Evolutionary conservation across 2,797 vertebrate genomes (phyloP).

Genomic region (Lagothrix lagotricha): DNA sequence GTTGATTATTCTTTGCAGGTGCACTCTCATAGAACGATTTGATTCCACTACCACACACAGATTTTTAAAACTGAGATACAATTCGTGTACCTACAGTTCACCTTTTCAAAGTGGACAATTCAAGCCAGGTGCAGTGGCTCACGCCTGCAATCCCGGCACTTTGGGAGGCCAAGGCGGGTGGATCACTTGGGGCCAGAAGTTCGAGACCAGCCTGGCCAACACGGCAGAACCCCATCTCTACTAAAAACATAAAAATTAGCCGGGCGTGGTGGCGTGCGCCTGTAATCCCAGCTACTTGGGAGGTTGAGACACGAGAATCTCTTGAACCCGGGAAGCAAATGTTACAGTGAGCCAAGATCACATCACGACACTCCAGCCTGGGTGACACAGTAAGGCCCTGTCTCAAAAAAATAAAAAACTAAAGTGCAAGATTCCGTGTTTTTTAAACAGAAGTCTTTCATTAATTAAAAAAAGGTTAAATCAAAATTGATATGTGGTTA

Average conservation of each 20-base stretch:
- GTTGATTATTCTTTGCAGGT: neutral
- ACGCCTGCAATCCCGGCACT: neutral
- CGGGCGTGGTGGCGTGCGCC: accelerated
- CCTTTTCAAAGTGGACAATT: neutral
- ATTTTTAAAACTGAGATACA: neutral
- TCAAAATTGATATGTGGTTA: too few species aligned
- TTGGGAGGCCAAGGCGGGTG: neutral
- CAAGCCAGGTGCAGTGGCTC: neutral
- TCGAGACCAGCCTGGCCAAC: neutral
- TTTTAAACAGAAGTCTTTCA: too few species aligned
- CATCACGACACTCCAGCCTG: neutral
- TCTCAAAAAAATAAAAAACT: neutral
- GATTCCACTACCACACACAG: neutral
- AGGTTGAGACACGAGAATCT: neutral
- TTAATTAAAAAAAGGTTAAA: too few species aligned
- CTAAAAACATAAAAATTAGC: neutral
- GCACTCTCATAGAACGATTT: neutral
- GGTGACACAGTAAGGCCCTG: neutral
- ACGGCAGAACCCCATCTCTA: neutral
- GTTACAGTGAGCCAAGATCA: neutral
- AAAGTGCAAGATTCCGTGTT: neutral
- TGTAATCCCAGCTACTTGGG: neutral
- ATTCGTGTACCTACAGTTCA: neutral
- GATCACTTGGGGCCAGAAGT: neutral
- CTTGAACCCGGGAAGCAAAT: neutral